Percentiles rank a stretch among this genome's conserved stretches.
These are phyloP conservation scores for Sebastes nivosus DNA, from an alignment of 2,797 vertebrate genomes.

Conservation along the genomic window DNA sequence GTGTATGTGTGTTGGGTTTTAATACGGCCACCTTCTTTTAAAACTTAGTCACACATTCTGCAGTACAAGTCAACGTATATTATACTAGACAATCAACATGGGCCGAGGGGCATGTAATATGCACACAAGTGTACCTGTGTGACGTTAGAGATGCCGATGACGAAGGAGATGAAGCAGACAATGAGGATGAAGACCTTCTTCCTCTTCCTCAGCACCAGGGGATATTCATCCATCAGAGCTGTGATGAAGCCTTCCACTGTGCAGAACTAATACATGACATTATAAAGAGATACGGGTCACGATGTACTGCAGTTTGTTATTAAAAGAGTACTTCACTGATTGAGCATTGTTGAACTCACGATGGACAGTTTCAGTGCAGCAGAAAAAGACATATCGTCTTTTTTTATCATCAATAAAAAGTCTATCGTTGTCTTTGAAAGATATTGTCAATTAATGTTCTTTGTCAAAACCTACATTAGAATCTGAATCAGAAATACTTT, in stretches of 20 bases:
- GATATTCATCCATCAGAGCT: slow-evolving; percentile 91
- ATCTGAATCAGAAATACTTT: too few relatives aligned
- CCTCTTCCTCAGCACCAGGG: slow-evolving; percentile 85
- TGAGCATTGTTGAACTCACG: background rate
- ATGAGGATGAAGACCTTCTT: slow-evolving; percentile 91
- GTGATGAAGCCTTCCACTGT: slow-evolving; percentile 95
- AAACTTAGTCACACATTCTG: background rate
- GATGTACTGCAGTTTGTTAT: background rate
- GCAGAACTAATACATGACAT: slow-evolving; percentile 84
- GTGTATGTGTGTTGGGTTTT: background rate
- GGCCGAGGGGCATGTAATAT: background rate
- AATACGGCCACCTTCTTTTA: background rate
- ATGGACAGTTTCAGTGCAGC: background rate
- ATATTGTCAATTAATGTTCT: background rate
- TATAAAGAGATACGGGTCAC: background rate
- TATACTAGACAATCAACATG: slow-evolving; percentile 31
- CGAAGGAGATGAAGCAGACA: slow-evolving; percentile 89
- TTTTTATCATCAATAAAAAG: background rate
- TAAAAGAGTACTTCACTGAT: background rate
- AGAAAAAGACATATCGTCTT: background rate
- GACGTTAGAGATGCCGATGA: slow-evolving; percentile 92
- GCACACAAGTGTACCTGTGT: slow-evolving; percentile 86
- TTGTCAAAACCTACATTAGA: background rate
- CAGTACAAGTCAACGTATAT: background rate
- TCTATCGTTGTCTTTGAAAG: fast-evolving